A percentile compares a stretch with the other conserved stretches of the same genome.
These are phyloP conservation scores for Remorina albescens DNA, from an alignment of 2,797 vertebrate species.

Conservation along the genomic window DNA sequence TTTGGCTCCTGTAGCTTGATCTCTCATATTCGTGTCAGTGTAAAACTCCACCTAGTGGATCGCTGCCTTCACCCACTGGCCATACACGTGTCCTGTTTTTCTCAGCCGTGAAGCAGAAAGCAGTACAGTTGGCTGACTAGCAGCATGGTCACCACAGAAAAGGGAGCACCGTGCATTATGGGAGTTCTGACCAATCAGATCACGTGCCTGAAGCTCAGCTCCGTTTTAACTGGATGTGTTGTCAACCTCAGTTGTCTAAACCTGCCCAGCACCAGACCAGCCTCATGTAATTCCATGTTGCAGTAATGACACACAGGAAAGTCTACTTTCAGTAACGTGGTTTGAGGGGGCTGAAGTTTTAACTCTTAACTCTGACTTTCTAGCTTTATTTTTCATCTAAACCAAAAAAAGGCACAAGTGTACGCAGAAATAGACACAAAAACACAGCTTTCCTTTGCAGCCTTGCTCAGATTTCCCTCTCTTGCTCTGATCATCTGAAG, in stretches of 20 bases:
- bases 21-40: background rate
- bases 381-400: slow-evolving; percentile 17
- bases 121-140: slow-evolving; percentile 23
- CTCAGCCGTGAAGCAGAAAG: slow-evolving; percentile 17
- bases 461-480: background rate
- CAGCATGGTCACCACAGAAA: slow-evolving; percentile 25
- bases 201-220: slow-evolving; percentile 15
- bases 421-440: background rate
- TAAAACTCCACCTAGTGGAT: slow-evolving; percentile 53
- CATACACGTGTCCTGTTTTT: slow-evolving; percentile 45
- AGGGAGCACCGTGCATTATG: slow-evolving; percentile 31
- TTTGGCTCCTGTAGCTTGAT: background rate
- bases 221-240: slow-evolving; percentile 40
- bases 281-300: slow-evolving; percentile 59
- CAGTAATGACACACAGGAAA: slow-evolving; percentile 42
- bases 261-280: slow-evolving; percentile 30
- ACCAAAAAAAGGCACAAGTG: background rate
- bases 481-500: background rate
- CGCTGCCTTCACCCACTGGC: fast-evolving
- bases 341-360: slow-evolving; percentile 26
- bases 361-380: slow-evolving; percentile 22
- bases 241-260: slow-evolving; percentile 43
- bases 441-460: background rate
- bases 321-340: slow-evolving; percentile 48
- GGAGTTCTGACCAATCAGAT: slow-evolving; percentile 44